Evolutionary conservation across 2,113 vertebrate species (phyloP).

Genomic region (Cettia cetti): DNA sequence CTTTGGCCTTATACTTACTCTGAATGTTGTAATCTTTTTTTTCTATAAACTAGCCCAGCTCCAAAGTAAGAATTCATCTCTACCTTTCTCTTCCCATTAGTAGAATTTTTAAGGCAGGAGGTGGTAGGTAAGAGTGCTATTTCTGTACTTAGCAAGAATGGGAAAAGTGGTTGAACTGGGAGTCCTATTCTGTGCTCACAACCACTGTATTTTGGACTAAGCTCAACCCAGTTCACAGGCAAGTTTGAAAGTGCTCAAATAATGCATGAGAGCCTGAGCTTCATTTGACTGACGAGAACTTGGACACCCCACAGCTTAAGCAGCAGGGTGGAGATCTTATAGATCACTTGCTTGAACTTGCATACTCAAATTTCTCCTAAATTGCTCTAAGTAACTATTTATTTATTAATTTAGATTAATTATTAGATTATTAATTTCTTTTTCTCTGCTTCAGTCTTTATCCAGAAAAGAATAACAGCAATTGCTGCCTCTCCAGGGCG

Average conservation of each 20-base stretch:
- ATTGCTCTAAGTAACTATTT: conserved; percentile 26
- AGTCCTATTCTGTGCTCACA: neutral
- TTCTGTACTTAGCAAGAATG: neutral
- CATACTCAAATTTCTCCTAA: neutral
- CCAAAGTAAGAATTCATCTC: neutral
- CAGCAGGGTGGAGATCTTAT: neutral
- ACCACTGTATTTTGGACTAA: neutral
- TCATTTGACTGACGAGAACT: neutral
- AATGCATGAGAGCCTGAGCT: neutral
- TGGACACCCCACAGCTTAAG: neutral
- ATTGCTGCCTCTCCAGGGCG: neutral
- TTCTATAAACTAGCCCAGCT: neutral
- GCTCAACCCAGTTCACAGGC: neutral
- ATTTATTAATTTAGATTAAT: conserved; percentile 45
- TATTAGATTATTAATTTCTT: no score
- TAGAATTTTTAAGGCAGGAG: neutral
- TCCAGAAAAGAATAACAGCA: neutral
- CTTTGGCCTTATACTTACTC: neutral
- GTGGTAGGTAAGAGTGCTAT: neutral
- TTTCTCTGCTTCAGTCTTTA: neutral
- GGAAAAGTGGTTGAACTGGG: neutral
- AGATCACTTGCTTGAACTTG: conserved; percentile 38
- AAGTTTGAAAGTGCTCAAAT: neutral
- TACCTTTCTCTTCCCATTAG: neutral
- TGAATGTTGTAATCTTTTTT: neutral